phyloP scores from a whole-genome alignment of 1,140 invertebrate genomes.

The Neodiprion virginianus region DNA sequence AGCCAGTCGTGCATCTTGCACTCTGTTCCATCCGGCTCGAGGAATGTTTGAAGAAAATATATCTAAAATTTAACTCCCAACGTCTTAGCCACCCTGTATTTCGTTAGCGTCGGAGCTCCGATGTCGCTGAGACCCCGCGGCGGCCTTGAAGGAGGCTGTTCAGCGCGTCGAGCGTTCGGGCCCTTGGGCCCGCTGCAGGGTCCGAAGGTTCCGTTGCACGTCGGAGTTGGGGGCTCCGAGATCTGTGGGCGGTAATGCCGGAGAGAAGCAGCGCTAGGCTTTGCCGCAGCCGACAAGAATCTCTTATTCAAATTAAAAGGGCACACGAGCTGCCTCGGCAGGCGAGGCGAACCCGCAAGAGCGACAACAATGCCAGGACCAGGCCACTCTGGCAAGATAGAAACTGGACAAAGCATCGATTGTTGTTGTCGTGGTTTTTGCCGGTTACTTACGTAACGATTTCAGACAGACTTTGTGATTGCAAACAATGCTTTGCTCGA shows the following conservation, averaged over 20 bases:
- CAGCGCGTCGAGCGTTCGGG: background rate
- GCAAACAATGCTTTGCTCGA: too few species aligned
- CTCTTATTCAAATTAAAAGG: conserved; percentile 4
- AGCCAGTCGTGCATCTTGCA: too few species aligned
- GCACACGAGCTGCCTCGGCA: background rate
- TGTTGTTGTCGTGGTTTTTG: background rate
- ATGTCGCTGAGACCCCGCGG: conserved; percentile 3
- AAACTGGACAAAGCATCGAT: background rate
- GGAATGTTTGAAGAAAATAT: too few species aligned
- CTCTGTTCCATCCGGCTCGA: too few species aligned
- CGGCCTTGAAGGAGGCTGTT: background rate
- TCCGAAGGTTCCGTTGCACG: background rate
- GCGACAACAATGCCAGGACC: background rate
- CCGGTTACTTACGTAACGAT: too few species aligned
- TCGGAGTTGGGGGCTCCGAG: background rate
- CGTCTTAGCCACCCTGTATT: background rate
- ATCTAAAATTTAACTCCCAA: too few species aligned
- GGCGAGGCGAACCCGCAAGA: background rate
- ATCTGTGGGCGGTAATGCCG: background rate
- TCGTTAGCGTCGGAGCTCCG: background rate
- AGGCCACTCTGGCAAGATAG: background rate
- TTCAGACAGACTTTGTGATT: too few species aligned
- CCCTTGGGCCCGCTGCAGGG: background rate
- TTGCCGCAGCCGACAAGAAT: conserved; percentile 6
- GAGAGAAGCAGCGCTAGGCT: background rate